phyloP scores from a whole-genome alignment of 2,113 vertebrate genomes.

The Perognathus longimembris region DNA sequence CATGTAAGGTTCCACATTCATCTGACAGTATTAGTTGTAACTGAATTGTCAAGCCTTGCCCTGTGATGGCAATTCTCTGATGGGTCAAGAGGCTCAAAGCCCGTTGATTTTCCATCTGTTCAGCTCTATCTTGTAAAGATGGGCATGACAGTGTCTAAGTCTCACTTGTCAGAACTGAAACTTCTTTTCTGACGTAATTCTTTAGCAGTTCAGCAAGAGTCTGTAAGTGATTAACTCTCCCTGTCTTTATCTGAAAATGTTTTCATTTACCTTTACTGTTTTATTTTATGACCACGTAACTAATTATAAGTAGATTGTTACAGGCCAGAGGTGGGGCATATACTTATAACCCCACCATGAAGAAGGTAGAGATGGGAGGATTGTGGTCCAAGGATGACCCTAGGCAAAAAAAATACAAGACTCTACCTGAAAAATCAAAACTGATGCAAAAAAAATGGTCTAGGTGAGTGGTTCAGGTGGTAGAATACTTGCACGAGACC shows the following conservation, averaged over 20 bases:
- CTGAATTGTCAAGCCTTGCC: neutral
- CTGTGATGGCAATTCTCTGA: neutral
- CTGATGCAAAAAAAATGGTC: too few relatives aligned
- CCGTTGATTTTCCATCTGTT: neutral
- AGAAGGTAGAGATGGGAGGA: too few relatives aligned
- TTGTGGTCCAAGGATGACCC: too few relatives aligned
- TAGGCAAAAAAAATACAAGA: too few relatives aligned
- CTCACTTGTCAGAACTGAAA: neutral
- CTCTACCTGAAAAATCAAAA: too few relatives aligned
- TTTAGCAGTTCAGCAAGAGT: neutral
- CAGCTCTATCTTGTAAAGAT: neutral
- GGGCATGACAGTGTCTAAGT: neutral
- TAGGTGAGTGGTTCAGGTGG: too few relatives aligned
- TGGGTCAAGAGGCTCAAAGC: neutral
- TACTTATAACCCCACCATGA: too few relatives aligned
- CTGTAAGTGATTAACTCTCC: neutral
- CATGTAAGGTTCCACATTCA: neutral
- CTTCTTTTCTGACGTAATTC: neutral
- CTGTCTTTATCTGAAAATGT: slow-evolving; percentile 25
- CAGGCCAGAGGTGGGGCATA: neutral
- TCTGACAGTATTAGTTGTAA: neutral
- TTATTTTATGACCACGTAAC: neutral
- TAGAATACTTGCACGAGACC: too few relatives aligned
- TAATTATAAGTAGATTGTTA: neutral
- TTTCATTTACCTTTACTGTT: slow-evolving; percentile 32